Evolutionary conservation across 2,113 vertebrate genomes (phyloP).

Genomic region (Cyphomyrus plagiostoma): DNA sequence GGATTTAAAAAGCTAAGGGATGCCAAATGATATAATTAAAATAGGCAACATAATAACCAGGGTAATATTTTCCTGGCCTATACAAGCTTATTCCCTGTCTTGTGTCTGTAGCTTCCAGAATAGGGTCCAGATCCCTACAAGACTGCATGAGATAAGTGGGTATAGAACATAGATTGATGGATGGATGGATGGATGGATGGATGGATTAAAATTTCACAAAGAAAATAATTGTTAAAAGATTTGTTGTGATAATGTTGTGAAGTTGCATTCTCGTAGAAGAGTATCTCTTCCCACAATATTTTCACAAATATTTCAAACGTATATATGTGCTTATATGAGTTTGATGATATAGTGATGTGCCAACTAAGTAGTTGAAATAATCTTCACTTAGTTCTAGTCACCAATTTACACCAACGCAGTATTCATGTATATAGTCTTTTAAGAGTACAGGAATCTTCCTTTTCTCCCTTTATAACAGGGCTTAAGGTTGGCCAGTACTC

Average conservation of each 20-base stretch:
- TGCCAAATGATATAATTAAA: background rate
- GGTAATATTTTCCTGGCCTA: background rate
- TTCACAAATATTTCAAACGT: background rate
- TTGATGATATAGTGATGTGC: background rate
- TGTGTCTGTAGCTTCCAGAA: background rate
- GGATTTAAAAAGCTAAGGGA: background rate
- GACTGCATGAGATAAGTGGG: background rate
- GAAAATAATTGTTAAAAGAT: background rate
- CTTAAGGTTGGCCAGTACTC: no score
- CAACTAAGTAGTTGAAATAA: background rate
- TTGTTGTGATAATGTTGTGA: background rate
- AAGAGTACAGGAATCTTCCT: no score
- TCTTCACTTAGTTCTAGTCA: background rate
- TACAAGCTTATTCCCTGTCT: background rate
- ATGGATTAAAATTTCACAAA: background rate
- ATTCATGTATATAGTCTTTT: no score
- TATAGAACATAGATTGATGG: background rate
- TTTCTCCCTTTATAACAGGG: no score
- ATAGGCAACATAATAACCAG: background rate
- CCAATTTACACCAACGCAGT: background rate
- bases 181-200: background rate
- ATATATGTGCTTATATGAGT: background rate
- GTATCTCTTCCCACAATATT: background rate
- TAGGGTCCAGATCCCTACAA: background rate
- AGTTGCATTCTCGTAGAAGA: background rate